These are phyloP conservation scores for Coptodon rendalli DNA, from an alignment of 2,113 vertebrate species.

Conservation along the genomic window DNA sequence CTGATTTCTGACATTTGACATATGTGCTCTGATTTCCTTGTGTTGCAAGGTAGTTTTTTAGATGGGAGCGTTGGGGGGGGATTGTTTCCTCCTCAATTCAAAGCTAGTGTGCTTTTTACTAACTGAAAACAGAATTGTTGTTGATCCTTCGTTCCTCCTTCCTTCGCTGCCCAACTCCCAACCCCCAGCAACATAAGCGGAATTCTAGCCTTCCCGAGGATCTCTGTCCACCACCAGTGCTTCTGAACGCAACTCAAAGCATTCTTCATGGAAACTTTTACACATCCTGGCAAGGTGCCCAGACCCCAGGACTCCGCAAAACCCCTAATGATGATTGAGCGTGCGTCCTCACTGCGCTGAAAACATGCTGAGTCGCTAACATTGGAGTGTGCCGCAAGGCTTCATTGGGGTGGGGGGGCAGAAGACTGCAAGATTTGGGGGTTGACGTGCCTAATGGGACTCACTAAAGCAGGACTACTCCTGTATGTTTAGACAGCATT, in stretches of 20 bases:
- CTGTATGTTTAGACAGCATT: slow-evolving; percentile 18
- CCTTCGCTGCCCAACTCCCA: not conserved
- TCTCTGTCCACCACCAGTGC: slow-evolving; percentile 29
- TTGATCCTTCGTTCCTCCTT: not conserved
- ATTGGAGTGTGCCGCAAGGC: slow-evolving; percentile 63
- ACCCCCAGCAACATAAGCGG: slow-evolving; percentile 16
- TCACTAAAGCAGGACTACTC: slow-evolving; percentile 31
- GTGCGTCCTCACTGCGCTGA: slow-evolving; percentile 71
- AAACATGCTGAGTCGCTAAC: slow-evolving; percentile 79
- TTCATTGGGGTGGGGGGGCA: not conserved
- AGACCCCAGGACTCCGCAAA: slow-evolving; percentile 74
- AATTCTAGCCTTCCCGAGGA: slow-evolving; percentile 59
- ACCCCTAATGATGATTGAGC: slow-evolving; percentile 84
- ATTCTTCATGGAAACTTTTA: slow-evolving; percentile 94
- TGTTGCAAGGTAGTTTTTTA: slow-evolving; percentile 31
- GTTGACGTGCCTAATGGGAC: slow-evolving; percentile 59
- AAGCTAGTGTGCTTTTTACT: slow-evolving; percentile 34
- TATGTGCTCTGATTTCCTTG: slow-evolving; percentile 57
- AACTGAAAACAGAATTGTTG: slow-evolving; percentile 54
- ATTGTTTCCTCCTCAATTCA: slow-evolving; percentile 52
- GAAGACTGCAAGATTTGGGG: not conserved
- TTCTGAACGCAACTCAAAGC: slow-evolving; percentile 73
- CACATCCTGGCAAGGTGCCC: slow-evolving; percentile 80
- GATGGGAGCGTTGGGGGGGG: not conserved
- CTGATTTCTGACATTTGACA: slow-evolving; percentile 58